Base-by-base conservation (phyloP, 1,140 invertebrate genomes). In the Bicyclus anynana region DNA sequence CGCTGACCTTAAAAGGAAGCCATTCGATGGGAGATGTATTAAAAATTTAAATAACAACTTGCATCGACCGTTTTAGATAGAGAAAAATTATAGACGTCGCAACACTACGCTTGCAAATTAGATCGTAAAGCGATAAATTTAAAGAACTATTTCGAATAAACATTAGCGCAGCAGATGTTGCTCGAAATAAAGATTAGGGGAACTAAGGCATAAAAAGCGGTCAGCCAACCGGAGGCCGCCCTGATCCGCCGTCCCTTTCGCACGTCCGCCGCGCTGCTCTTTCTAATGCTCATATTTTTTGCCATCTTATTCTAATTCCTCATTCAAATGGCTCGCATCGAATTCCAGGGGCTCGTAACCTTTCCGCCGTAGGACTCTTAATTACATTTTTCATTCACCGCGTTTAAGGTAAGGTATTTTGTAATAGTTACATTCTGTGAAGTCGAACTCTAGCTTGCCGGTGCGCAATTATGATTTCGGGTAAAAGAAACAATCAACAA, bases 261-360 rank as follows among this genome's bases (percentile, higher is more conserved):
- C 60, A 42, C 70, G 46, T 33, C 59, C 65, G 52, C 62, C 66
- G 65, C 65, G 52, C 72, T 57, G 56, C 69, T 87, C 81, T 83
- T 74, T 88, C 85, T 88, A 88, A 86, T 87, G 80, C 78, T 84
- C 73, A 80, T 81, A 79, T 87, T 88, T 88, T 88, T 88, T 86
- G 77, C 82, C 61, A 78, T 80, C 74, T 84, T 85, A 87, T 87
- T 87, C 84, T 86, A 88, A 88, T 88, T 88, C 80, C 74, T 80
- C 74, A 84, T 88, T 86, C 82, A 86, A 86, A 86, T 83, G 71
- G 74, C 67, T 72, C 67, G 71, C 74, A 74, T 80, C 78, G 77
- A 76, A 80, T 80, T 76, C 80, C 76, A 80, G 78, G 60, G 73
- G 79, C 60, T 62, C 70, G 67, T 74, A 84, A 87, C 83, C 83